Conservation (phyloP, 2,888 invertebrate genomes). For the Limnephilus marmoratus region DNA sequence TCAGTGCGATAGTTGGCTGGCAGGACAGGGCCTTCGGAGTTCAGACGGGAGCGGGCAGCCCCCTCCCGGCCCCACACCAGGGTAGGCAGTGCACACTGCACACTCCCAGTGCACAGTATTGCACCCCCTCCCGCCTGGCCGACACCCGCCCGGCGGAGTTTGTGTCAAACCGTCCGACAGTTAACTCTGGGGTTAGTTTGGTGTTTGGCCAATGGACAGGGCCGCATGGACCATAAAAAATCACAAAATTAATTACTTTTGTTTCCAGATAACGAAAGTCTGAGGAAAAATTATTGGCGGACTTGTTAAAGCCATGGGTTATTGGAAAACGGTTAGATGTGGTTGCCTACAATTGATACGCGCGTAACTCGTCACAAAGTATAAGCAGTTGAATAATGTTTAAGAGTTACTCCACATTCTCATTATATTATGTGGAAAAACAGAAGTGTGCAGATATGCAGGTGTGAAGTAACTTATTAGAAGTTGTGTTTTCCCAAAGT, state of each 20-base stretch:
- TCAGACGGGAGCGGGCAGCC: background rate
- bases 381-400: background rate
- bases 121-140: background rate
- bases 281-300: background rate
- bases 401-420: background rate
- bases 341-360: background rate
- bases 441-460: background rate
- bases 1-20: conserved; percentile 24
- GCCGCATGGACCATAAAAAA: background rate
- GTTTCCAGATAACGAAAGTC: background rate
- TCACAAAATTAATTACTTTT: background rate
- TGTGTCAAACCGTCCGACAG: conserved; percentile 53
- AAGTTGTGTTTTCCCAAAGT: background rate
- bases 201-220: conserved; percentile 41
- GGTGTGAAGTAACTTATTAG: background rate
- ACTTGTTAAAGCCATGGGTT: background rate
- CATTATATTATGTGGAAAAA: background rate
- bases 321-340: background rate
- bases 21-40: conserved; percentile 4
- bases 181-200: conserved; percentile 57
- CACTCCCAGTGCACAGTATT: background rate
- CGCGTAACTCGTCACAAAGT: background rate
- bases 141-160: conserved; percentile 43
- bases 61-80: background rate
- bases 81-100: conserved; percentile 18